Evolutionary conservation across 2,888 invertebrate species (phyloP).

Genomic region (Sarcophaga carnaria): DNA sequence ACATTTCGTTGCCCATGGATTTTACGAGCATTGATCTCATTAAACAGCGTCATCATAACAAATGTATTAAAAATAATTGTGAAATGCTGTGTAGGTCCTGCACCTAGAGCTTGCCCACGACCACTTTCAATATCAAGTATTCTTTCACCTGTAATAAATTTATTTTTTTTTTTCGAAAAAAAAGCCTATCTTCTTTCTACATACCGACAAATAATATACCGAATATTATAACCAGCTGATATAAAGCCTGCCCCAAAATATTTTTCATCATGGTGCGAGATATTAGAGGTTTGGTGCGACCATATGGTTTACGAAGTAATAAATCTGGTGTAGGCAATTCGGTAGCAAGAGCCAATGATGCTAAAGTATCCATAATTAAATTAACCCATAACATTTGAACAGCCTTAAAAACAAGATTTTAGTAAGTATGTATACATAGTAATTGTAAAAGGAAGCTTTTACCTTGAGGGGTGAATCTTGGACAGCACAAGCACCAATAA

Average conservation of each 20-base stretch:
- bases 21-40: conserved; percentile 99
- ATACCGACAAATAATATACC: conserved; percentile 95
- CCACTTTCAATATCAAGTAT: conserved; percentile 97
- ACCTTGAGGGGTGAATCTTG: conserved; percentile 98
- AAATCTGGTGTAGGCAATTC: conserved; percentile 97
- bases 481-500: conserved; percentile 98
- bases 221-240: conserved; percentile 97
- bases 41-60: conserved; percentile 99
- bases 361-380: conserved; percentile 99
- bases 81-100: conserved; percentile 97
- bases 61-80: conserved; percentile 99
- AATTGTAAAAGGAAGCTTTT: background rate
- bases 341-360: conserved; percentile 97
- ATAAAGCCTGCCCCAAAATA: conserved; percentile 98
- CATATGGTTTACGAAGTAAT: conserved; percentile 96
- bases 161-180: background rate
- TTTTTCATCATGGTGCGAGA: conserved; percentile 99
- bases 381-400: conserved; percentile 99
- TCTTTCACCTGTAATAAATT: conserved; percentile 86
- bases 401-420: conserved; percentile 84
- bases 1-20: conserved; percentile 99
- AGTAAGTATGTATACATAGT: background rate
- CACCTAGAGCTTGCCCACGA: conserved; percentile 87
- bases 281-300: conserved; percentile 98
- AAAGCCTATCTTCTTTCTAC: conserved; percentile 72